These are phyloP conservation scores for Andricus curvator DNA, from an alignment of 2,888 invertebrate species.

Conservation along the genomic window DNA sequence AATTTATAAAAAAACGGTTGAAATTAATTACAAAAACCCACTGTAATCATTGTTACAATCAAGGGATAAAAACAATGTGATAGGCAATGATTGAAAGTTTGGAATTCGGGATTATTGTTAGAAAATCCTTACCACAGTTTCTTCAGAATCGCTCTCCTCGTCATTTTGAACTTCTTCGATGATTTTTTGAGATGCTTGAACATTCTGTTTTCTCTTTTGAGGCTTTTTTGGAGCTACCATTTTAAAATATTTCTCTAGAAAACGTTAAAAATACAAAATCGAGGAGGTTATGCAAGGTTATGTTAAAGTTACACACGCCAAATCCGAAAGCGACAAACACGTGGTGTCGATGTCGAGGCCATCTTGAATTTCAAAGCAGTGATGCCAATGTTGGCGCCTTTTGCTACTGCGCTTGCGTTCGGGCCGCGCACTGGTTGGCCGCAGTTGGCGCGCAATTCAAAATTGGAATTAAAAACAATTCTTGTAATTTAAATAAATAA, in stretches of 20 bases:
- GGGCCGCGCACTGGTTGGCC: no score
- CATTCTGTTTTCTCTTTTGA: constrained; percentile 61
- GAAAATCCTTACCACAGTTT: constrained; percentile 41
- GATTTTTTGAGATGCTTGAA: constrained; percentile 35
- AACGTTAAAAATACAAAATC: neutral
- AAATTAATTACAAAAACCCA: neutral
- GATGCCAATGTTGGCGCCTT: no score
- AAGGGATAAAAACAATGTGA: neutral
- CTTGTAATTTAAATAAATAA: no score
- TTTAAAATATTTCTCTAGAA: constrained; percentile 39
- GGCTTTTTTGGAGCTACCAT: constrained; percentile 59
- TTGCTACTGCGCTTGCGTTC: no score
- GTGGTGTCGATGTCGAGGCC: neutral
- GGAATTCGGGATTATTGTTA: neutral
- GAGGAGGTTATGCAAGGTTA: neutral
- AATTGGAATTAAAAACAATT: no score
- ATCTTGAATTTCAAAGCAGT: neutral
- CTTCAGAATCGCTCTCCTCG: constrained; percentile 49
- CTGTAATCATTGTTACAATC: neutral
- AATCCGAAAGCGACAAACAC: neutral
- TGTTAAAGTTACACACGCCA: neutral
- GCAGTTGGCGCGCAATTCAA: no score
- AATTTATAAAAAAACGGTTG: neutral
- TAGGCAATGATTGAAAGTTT: neutral
- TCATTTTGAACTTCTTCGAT: constrained; percentile 43